Percentiles rank a stretch among this genome's conserved stretches.
Conservation (phyloP, 2,797 vertebrate genomes). For the Pseudochaenichthys georgianus region DNA sequence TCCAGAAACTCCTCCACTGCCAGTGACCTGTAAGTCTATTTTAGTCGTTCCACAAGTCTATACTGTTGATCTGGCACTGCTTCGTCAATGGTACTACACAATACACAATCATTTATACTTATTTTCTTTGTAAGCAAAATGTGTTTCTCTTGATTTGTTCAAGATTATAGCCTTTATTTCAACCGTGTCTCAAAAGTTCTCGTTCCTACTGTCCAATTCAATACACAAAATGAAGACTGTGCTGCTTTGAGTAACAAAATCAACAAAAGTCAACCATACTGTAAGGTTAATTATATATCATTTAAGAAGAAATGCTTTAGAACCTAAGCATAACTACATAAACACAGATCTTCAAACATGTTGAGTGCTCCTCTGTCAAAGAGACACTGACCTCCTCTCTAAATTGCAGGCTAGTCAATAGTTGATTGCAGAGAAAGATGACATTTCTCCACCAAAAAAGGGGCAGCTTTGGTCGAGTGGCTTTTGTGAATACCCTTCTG, state of each 20-base stretch:
- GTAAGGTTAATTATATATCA: no score
- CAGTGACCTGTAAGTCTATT: conserved; percentile 91
- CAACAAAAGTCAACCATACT: no score
- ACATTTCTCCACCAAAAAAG: no score
- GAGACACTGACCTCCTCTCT: no score
- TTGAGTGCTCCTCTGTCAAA: no score
- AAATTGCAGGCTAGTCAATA: no score
- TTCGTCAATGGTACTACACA: not conserved
- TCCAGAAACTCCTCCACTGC: conserved; percentile 91
- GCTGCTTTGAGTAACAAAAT: not conserved
- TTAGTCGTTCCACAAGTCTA: not conserved
- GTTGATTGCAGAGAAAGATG: no score
- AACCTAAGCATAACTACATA: no score
- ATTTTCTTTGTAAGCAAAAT: not conserved
- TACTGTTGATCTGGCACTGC: not conserved
- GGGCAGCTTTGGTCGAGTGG: no score
- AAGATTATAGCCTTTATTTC: not conserved
- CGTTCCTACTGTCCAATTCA: not conserved
- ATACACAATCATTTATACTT: not conserved
- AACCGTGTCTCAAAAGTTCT: not conserved
- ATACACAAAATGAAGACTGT: not conserved
- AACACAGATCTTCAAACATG: no score
- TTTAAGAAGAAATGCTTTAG: no score
- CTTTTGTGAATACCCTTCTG: no score
- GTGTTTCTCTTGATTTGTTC: not conserved